Base-by-base conservation (phyloP, 2,113 vertebrate species). In the Melanerpes aurifrons region DNA sequence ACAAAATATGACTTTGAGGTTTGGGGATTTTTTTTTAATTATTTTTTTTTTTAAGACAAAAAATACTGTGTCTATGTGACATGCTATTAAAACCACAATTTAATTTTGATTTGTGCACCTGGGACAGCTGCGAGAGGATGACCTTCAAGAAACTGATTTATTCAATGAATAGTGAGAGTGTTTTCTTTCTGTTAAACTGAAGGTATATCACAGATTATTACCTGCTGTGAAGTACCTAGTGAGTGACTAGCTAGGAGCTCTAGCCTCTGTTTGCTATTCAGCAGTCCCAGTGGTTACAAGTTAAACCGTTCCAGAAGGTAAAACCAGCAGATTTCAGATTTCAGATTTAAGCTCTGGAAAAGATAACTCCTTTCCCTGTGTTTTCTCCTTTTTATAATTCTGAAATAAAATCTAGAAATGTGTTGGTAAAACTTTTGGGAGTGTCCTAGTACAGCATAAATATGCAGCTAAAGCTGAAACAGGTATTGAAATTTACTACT, bases 331-430 rank as follows among this genome's bases (percentile, higher is more conserved):
- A 61, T 6, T 78, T 89, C 21, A 53, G 18, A 58, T 85, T 47
- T 78, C n/a, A n/a, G n/a, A n/a, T n/a, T n/a, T n/a, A 78, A 91
- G 9, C 9, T 75, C 47, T 75, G 32, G 58, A 84, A 90, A 58
- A 0, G 0, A 13, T 15, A 48, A 29, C 12, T 68, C 40, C 0
- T 69, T 86, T 67, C 68, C 7, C 10, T 4, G 0, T 35, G 4
- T 79, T 87, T 92, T 82, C 25, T 85, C 29, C 5, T 79, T 77
- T 43, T 61, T 58, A 45, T 50, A 32, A 1, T 8, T 77, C 21
- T 58, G 80, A 63, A 53, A 80, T 31, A 53, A 71, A 75, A 72
- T 54, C 7, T n/a, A 72, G 15, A 62, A 75, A 74, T 0, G 0
- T 28, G 6, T 37, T 84, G 32, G 9, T 78, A 87, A 84, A 86